Percentiles rank a stretch among this genome's conserved stretches.
Evolutionary conservation across 1,140 invertebrate species (phyloP).

Genomic region (Acyrthosiphon pisum): DNA sequence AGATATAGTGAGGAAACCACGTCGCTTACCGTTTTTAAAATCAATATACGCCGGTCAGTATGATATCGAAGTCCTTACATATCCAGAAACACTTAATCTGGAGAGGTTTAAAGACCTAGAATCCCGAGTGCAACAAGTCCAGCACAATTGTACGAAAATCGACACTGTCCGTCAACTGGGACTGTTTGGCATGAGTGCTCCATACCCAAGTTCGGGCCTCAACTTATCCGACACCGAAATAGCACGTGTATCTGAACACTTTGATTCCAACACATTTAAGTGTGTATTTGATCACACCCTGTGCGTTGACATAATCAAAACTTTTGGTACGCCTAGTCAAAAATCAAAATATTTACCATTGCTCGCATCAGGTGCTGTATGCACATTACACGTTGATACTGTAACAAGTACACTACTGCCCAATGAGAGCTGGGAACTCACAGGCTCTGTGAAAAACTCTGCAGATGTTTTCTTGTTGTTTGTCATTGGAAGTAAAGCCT

Average conservation of each 20-base stretch:
- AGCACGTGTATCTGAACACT: conserved; percentile 47
- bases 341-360: conserved; percentile 48
- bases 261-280: conserved; percentile 1
- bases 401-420: neutral
- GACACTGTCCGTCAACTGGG: conserved; percentile 28
- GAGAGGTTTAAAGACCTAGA: conserved; percentile 69
- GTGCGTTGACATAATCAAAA: neutral
- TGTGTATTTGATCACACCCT: neutral
- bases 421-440: conserved; percentile 20
- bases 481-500: neutral
- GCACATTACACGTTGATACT: neutral
- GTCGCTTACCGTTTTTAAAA: conserved; percentile 62
- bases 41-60: conserved; percentile 63
- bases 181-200: conserved; percentile 51
- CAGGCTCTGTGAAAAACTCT: neutral
- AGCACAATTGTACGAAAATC: neutral
- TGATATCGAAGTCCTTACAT: conserved; percentile 63
- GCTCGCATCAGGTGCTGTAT: conserved; percentile 22
- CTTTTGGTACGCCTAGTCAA: conserved; percentile 35
- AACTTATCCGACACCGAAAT: conserved; percentile 57
- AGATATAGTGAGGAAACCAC: conserved; percentile 58
- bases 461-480: neutral
- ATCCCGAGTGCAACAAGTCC: conserved; percentile 39
- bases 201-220: conserved; percentile 40
- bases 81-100: conserved; percentile 66